A percentile compares a stretch with the other conserved stretches of the same genome.
phyloP scores from a whole-genome alignment of 2,113 vertebrate genomes.

The Steatornis caripensis region DNA sequence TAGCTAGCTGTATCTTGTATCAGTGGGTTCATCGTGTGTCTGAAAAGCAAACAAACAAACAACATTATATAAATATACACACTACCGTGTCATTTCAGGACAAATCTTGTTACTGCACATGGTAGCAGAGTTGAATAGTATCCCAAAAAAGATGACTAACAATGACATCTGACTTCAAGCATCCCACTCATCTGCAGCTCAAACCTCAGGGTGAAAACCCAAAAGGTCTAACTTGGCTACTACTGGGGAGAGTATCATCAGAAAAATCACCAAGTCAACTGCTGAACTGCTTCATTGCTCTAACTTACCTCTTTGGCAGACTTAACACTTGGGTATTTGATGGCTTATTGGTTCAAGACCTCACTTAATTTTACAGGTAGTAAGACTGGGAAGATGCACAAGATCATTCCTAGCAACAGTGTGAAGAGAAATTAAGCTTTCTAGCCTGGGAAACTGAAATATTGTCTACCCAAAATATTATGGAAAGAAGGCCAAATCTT shows the following conservation, averaged over 20 bases:
- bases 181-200: not conserved
- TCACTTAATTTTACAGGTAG: not conserved
- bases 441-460: not conserved
- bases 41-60: constrained; percentile 61
- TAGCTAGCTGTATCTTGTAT: constrained; percentile 84
- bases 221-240: not conserved
- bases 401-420: not conserved
- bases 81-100: not conserved
- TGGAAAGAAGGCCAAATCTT: not conserved
- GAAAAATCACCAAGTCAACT: not conserved
- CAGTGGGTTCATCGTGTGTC: constrained; percentile 89
- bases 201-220: not conserved
- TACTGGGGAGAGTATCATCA: not conserved
- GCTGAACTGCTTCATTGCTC: not conserved
- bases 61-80: not conserved
- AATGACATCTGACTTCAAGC: not conserved
- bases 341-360: not conserved
- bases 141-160: not conserved
- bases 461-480: not conserved
- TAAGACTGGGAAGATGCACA: not conserved
- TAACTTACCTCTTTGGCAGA: not conserved
- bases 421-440: not conserved
- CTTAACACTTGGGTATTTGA: not conserved
- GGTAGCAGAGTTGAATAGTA: not conserved
- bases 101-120: not conserved